phyloP scores from a whole-genome alignment of 1,140 invertebrate species.

The Argopecten irradians region DNA sequence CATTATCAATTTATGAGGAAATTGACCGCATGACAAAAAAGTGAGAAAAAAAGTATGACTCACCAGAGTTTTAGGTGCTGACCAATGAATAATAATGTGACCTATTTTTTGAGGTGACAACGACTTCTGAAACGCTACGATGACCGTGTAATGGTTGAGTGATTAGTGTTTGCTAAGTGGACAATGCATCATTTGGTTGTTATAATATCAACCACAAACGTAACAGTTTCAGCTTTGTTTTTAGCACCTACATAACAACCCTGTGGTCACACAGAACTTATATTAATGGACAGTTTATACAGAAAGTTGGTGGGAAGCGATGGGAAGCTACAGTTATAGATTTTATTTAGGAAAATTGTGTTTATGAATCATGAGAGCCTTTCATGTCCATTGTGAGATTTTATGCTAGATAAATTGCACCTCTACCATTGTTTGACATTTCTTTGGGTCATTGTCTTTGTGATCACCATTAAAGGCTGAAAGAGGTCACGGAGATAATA shows the following conservation, averaged over 20 bases:
- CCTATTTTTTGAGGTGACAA: not conserved
- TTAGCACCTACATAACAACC: not conserved
- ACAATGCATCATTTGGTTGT: not conserved
- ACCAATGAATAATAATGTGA: not conserved
- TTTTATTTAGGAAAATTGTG: not conserved
- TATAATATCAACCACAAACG: not conserved
- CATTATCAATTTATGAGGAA: not conserved
- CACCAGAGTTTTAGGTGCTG: not conserved
- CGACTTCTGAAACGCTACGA: not conserved
- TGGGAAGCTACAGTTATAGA: not conserved
- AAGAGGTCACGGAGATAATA: not conserved
- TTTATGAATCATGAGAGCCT: not conserved
- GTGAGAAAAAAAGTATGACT: not conserved
- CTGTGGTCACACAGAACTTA: not conserved
- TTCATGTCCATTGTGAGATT: not conserved
- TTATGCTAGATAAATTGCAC: not conserved
- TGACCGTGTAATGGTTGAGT: not conserved
- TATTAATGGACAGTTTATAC: not conserved
- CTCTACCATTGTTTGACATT: too few species aligned
- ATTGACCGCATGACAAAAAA: not conserved
- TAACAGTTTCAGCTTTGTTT: conserved; percentile 3
- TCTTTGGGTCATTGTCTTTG: not conserved
- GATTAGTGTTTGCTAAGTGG: not conserved
- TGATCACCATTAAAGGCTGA: not conserved
- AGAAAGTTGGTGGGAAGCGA: not conserved